Evolutionary conservation across 2,888 invertebrate genomes (phyloP), one percentile per base, ranked within the genome.

Genomic region (Autographa gamma): DNA sequence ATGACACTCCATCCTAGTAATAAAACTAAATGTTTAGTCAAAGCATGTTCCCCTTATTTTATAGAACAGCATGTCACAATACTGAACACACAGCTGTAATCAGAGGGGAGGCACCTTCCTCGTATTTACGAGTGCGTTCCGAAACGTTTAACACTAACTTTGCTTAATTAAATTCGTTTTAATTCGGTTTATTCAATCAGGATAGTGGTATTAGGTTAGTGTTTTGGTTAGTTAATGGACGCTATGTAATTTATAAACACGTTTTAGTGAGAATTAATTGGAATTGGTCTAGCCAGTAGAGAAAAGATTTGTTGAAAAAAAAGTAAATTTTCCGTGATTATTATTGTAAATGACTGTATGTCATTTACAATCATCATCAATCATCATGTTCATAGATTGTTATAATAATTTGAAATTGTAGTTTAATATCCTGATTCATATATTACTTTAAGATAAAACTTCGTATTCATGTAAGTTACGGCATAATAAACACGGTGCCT

Each of bases 101-200:
- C 62, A 65, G 56, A 31, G 63, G 70, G 80, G 41, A 71, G 70
- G 64, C 64, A 52, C 48, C 18, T 62, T n/a, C 65, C 48, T 59
- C 19, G 59, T 67, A 61, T 68, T 80, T 67, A 67, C 73, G 63
- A 59, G 68, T 48, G 34, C 63, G 73, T 85, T 82, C 87, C 82
- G 77, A 76, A 87, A 80, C 80, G 74, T 61, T 52, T 25, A 41
- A 56, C 62, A 52, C 54, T 9, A 6, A 9, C 52, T 69, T 69
- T 60, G 41, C 18, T 76, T 31, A 69, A 80, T 80, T 80, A 80
- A 76, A 69, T 62, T 63, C 6, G 14, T 16, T 32, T 32, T 32
- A 59, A 59, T 56, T 56, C 31, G 14, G n/a, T 59, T 59, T 59
- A 59, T 16, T 32, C 59, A 32, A 32, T 59, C 32, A 16, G 31